These are phyloP conservation scores for Gallinago nigripennis DNA, from an alignment of 2,797 vertebrate species.

Conservation along the genomic window DNA sequence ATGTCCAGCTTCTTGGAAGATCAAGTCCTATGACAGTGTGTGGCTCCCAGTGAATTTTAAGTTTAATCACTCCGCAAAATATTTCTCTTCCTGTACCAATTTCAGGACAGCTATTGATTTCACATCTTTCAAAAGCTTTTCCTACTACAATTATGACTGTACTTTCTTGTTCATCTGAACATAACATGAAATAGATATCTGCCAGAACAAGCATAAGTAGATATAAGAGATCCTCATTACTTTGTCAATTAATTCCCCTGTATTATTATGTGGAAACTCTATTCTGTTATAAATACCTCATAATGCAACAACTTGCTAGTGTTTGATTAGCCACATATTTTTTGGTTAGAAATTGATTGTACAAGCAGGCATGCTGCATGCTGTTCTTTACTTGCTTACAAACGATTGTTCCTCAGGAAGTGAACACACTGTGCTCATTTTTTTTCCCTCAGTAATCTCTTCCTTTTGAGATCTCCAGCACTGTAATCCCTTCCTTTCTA, in stretches of 20 bases:
- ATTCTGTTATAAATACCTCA: constrained; percentile 22
- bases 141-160: neutral
- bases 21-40: neutral
- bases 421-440: neutral
- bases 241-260: constrained; percentile 3
- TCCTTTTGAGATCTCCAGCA: constrained; percentile 51
- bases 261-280: neutral
- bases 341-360: neutral
- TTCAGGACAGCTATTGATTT: constrained; percentile 59
- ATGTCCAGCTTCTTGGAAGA: neutral
- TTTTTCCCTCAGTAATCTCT: constrained; percentile 32
- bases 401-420: constrained; percentile 39
- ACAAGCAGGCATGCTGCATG: neutral
- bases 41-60: neutral
- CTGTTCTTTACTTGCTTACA: constrained; percentile 6
- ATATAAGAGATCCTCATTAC: constrained; percentile 3
- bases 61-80: neutral
- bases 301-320: neutral
- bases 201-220: constrained; percentile 5
- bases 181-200: constrained; percentile 30
- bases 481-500: constrained; percentile 51
- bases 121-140: constrained; percentile 19
- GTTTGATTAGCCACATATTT: neutral
- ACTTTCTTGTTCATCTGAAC: constrained; percentile 31
- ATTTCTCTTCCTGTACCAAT: constrained; percentile 15